Conservation (phyloP, 2,888 invertebrate genomes). For the Leptothorax acervorum region DNA sequence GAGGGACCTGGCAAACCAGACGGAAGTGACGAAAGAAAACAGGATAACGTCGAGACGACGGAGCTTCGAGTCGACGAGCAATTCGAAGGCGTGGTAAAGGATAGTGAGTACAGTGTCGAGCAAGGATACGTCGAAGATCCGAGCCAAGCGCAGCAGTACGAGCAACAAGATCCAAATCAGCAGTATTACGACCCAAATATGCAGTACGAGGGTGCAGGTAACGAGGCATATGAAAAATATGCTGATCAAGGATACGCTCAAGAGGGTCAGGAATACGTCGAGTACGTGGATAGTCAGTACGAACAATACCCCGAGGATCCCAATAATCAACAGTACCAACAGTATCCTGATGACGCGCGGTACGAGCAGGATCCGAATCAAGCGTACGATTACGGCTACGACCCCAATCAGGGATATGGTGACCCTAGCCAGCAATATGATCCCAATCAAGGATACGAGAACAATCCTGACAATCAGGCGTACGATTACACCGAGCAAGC, state of each 20-base stretch:
- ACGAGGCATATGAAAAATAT: slow-evolving; percentile 61
- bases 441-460: slow-evolving; percentile 56
- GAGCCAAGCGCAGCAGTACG: slow-evolving; percentile 55
- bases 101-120: slow-evolving; percentile 37
- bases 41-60: not conserved
- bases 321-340: slow-evolving; percentile 65
- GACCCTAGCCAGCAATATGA: slow-evolving; percentile 60
- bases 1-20: not conserved
- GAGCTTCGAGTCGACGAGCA: slow-evolving; percentile 24
- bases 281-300: slow-evolving; percentile 57
- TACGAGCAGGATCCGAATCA: slow-evolving; percentile 57
- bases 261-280: slow-evolving; percentile 57
- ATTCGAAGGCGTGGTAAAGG: slow-evolving; percentile 30
- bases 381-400: slow-evolving; percentile 57
- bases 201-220: not conserved
- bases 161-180: slow-evolving; percentile 65
- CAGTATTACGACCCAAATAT: slow-evolving; percentile 61
- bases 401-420: slow-evolving; percentile 60
- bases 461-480: slow-evolving; percentile 53
- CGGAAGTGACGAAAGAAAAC: slow-evolving; percentile 23
- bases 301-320: slow-evolving; percentile 57
- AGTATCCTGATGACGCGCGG: slow-evolving; percentile 62
- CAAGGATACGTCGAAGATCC: slow-evolving; percentile 59
- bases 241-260: slow-evolving; percentile 54
- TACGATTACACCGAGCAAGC: slow-evolving; percentile 56